phyloP scores from a whole-genome alignment of 2,888 invertebrate genomes.

The Eupithecia insigniata region DNA sequence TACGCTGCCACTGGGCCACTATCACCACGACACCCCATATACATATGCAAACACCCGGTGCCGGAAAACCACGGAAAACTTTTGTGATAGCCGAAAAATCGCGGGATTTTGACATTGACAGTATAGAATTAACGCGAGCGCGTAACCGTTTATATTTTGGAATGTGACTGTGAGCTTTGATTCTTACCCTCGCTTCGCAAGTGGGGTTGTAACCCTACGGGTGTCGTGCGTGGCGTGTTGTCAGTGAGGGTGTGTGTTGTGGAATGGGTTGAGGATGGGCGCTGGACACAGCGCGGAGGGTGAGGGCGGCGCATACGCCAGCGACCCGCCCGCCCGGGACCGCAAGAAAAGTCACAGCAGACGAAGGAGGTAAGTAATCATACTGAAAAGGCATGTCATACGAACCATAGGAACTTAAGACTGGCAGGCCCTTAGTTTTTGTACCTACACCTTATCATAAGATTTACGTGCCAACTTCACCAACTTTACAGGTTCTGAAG shows the following conservation, averaged over 20 bases:
- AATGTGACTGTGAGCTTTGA: constrained; percentile 37
- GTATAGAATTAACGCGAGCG: neutral
- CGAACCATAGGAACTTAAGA: neutral
- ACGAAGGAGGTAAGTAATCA: constrained; percentile 70
- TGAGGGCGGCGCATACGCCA: constrained; percentile 76
- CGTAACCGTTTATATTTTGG: constrained; percentile 15
- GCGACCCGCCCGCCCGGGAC: constrained; percentile 79
- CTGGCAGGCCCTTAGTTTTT: neutral
- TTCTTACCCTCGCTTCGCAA: neutral
- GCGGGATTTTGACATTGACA: constrained; percentile 18
- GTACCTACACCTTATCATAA: neutral
- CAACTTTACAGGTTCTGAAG: neutral
- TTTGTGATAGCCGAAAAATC: constrained; percentile 20
- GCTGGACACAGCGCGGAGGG: constrained; percentile 82
- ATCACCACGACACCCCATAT: constrained; percentile 61
- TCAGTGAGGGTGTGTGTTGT: constrained; percentile 77
- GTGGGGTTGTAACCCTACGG: constrained; percentile 42
- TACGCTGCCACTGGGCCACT: constrained; percentile 61
- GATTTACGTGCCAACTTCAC: neutral
- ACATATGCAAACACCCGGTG: constrained; percentile 8
- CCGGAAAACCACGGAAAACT: constrained; percentile 12
- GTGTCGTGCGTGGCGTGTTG: constrained; percentile 70
- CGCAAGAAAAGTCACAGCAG: constrained; percentile 70
- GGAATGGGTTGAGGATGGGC: constrained; percentile 81
- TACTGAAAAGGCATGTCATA: neutral